These are phyloP conservation scores for Sylvietta virens DNA, from an alignment of 2,113 vertebrate genomes.

Conservation along the genomic window DNA sequence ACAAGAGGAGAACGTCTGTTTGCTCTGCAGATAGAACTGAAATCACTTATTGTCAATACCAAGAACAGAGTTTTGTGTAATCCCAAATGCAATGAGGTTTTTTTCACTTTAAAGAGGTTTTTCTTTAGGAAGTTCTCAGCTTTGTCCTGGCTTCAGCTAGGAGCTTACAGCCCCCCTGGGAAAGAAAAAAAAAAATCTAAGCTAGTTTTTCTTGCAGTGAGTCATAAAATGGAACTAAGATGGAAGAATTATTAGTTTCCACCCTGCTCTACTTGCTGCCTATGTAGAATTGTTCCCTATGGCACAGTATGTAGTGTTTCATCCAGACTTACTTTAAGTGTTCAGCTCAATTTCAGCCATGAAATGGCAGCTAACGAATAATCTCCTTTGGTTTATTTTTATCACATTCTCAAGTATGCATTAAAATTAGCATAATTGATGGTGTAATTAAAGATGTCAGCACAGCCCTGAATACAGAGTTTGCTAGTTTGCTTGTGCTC, in stretches of 20 bases:
- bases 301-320: background rate
- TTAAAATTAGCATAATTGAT: constrained; percentile 57
- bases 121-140: background rate
- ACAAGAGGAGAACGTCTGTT: background rate
- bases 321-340: constrained; percentile 19
- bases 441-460: constrained; percentile 40
- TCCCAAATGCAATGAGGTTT: background rate
- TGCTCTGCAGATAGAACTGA: background rate
- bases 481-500: background rate
- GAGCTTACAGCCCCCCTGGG: background rate
- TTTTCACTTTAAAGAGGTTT: background rate
- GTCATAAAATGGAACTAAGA: background rate
- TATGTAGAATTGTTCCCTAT: background rate
- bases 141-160: background rate
- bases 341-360: constrained; percentile 12
- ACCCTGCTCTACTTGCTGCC: background rate
- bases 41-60: background rate
- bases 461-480: background rate
- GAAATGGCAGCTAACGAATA: background rate
- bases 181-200: background rate
- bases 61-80: background rate
- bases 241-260: constrained; percentile 9
- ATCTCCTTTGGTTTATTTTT: constrained; percentile 48
- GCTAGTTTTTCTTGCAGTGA: background rate
- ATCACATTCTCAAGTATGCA: constrained; percentile 51